phyloP scores from a whole-genome alignment of 1,140 invertebrate species.

The Meloidogyne floridensis region DNA sequence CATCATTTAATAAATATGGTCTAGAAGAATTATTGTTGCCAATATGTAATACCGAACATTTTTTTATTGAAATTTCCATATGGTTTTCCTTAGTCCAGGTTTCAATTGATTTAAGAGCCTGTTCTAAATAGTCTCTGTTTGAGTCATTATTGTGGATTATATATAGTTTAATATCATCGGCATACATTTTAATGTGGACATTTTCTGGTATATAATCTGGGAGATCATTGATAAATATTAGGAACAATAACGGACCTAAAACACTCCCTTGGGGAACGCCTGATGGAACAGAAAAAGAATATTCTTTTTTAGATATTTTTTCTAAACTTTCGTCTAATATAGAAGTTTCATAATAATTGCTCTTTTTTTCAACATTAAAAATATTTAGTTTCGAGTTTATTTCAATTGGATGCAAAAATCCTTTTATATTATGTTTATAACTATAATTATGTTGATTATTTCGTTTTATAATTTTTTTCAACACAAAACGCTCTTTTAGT shows the following conservation, averaged over 20 bases:
- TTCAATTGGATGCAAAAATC: too few species aligned
- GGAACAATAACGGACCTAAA: constrained; percentile 20
- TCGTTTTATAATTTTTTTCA: too few species aligned
- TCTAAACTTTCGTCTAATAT: neutral
- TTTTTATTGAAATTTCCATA: constrained; percentile 14
- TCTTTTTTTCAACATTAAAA: neutral
- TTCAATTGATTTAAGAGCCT: neutral
- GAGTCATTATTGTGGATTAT: neutral
- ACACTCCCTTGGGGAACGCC: constrained; percentile 26
- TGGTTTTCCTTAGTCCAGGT: neutral
- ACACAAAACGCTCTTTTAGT: too few species aligned
- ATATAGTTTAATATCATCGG: constrained; percentile 21
- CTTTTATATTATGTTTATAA: too few species aligned
- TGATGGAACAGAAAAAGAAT: neutral
- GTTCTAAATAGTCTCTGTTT: neutral
- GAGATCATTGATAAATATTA: constrained; percentile 30
- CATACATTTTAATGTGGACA: constrained; percentile 14
- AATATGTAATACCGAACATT: constrained; percentile 10
- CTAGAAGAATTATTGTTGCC: constrained; percentile 12
- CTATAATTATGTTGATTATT: too few species aligned
- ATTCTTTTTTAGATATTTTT: constrained; percentile 19
- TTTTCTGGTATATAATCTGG: neutral
- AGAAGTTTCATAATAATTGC: too few species aligned
- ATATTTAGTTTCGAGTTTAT: too few species aligned
- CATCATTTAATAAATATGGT: neutral